Conservation (phyloP, 30 jellyfish, hydroid and myxozoan genomes). For the Calvadosia cruxmelitensis region DNA sequence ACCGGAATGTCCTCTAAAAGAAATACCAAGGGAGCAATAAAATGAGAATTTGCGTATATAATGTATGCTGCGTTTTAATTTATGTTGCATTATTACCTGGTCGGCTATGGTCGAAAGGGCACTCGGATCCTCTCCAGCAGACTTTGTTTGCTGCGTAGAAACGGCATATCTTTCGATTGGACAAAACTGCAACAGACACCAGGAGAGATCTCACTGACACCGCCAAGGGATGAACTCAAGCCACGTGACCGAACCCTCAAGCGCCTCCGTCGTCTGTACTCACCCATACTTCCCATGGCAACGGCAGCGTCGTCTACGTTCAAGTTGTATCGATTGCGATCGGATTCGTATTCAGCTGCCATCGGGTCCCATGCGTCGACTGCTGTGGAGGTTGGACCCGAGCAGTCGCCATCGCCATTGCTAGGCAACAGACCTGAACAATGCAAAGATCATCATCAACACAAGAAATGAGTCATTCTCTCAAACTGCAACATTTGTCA, state of each 20-base stretch:
- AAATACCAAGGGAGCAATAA: not conserved
- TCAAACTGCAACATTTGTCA: too few species aligned
- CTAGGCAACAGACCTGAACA: too few species aligned
- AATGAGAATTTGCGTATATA: not conserved
- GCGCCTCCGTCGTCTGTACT: conserved; percentile 11
- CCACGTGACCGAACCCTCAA: not conserved
- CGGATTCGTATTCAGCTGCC: conserved; percentile 60
- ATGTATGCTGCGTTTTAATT: not conserved
- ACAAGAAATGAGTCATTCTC: too few species aligned
- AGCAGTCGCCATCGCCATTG: too few species aligned
- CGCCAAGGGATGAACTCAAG: too few species aligned
- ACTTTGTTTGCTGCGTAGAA: conserved; percentile 10
- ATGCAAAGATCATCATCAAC: too few species aligned
- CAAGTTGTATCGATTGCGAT: conserved; percentile 53
- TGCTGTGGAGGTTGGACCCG: too few species aligned
- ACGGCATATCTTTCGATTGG: conserved; percentile 27
- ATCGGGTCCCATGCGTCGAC: conserved; percentile 81
- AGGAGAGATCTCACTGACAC: too few species aligned
- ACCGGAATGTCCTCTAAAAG: conserved; percentile 24
- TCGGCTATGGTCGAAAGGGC: conserved; percentile 28
- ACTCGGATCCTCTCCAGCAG: conserved; percentile 38
- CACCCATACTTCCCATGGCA: conserved; percentile 44
- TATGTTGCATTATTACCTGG: conserved; percentile 63
- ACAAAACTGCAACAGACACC: conserved; percentile 11
- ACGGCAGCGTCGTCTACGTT: conserved; percentile 65